Evolutionary conservation across 2,797 vertebrate species (phyloP).

Genomic region (Tiaroga cobitis): DNA sequence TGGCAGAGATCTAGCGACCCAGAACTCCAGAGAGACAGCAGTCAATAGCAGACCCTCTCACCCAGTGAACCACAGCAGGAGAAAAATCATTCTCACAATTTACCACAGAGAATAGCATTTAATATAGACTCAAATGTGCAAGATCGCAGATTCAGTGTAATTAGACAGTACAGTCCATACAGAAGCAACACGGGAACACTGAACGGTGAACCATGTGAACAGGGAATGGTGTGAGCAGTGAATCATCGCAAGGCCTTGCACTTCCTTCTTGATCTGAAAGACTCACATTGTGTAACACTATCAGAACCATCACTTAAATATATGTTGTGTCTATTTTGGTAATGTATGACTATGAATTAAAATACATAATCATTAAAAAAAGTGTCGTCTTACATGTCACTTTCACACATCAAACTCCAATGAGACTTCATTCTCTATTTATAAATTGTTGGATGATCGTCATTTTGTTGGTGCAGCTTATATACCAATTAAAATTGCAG

Average conservation of each 20-base stretch:
- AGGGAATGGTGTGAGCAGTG: not conserved
- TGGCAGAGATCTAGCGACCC: conserved; percentile 77
- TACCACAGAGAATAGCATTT: conserved; percentile 32
- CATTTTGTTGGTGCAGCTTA: not conserved
- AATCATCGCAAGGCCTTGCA: not conserved
- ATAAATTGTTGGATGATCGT: not conserved
- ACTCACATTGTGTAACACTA: not conserved
- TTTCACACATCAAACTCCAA: not conserved
- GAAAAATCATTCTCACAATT: conserved; percentile 55
- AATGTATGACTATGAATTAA: not conserved
- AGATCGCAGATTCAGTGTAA: conserved; percentile 27
- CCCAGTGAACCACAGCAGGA: conserved; percentile 43
- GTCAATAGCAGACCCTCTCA: conserved; percentile 71
- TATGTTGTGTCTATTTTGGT: not conserved
- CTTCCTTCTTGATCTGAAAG: not conserved
- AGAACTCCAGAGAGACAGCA: conserved; percentile 73
- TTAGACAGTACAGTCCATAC: not conserved
- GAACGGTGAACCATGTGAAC: not conserved
- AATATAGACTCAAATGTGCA: conserved; percentile 38
- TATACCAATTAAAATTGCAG: conserved; percentile 14
- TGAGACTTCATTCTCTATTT: not conserved
- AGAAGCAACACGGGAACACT: not conserved
- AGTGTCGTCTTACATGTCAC: not conserved
- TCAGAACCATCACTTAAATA: not conserved
- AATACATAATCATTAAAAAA: not conserved